Conservation (phyloP, 2,888 invertebrate genomes). For the Dynastes hyllus region DNA sequence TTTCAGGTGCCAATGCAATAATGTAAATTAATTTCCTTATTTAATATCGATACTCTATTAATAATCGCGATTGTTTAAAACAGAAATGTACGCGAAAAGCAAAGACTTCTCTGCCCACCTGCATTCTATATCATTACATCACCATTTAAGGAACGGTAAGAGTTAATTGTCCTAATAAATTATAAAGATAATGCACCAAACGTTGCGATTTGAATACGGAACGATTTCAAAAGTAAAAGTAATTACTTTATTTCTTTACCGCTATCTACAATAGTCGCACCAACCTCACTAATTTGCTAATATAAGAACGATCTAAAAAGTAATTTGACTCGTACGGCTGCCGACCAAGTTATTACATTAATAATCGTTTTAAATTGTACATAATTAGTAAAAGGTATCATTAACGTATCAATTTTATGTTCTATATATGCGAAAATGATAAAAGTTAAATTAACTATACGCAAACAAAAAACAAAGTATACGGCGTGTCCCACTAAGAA, state of each 20-base stretch:
- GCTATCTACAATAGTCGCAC: background rate
- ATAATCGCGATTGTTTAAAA: too few relatives aligned
- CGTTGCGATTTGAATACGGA: background rate
- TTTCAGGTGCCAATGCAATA: too few relatives aligned
- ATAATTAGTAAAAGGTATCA: conserved; percentile 37
- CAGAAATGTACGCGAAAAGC: too few relatives aligned
- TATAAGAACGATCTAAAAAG: conserved; percentile 8
- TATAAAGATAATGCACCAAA: conserved; percentile 6
- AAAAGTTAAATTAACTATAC: too few relatives aligned
- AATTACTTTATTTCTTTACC: background rate
- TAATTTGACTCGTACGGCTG: conserved; percentile 2
- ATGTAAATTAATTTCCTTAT: too few relatives aligned
- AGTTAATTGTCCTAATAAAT: background rate
- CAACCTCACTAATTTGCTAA: background rate
- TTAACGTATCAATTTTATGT: background rate
- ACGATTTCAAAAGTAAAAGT: conserved; percentile 4
- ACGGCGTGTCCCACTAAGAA: too few relatives aligned
- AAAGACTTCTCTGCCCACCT: too few relatives aligned
- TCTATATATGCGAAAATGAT: too few relatives aligned
- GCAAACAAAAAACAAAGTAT: too few relatives aligned
- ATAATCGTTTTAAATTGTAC: conserved; percentile 17
- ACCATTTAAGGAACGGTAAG: too few relatives aligned
- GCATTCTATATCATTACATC: too few relatives aligned
- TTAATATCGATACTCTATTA: too few relatives aligned
- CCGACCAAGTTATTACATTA: conserved; percentile 22